Base-by-base conservation (phyloP, 2,113 vertebrate genomes). In the Procavia capensis region DNA sequence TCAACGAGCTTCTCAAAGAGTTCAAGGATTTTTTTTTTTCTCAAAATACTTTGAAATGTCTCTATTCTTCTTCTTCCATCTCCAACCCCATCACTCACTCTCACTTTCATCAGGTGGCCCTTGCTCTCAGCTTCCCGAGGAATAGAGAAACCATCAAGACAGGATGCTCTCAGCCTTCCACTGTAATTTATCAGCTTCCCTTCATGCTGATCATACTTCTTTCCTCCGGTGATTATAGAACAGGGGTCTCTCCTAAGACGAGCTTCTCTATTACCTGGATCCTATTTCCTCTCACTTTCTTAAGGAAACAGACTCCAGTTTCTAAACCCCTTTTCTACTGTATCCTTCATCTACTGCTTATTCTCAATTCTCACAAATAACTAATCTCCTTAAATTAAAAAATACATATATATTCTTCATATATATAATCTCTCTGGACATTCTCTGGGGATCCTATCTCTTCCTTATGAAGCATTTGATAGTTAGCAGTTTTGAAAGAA, bases 91-190 rank as follows among this genome's bases (percentile, higher is more conserved):
- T 90, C 57, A 43, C 4, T 57, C 1, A 45, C 34, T 88, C 14
- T 92, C 59, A 75, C 36, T 92, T 95, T 66, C 19, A 27, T 63
- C 41, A 82, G 36, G 22, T 16, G 29, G 34, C 7, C 7, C 14
- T 88, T 89, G 9, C 45, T 93, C 91, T 91, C 45, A 93, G 19
- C 43, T 81, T 96, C 78, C 43, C 17, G 16, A 94, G 27, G 68
- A n/a, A 94, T 95, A 89, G 19, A 57, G n/a, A 95, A 84, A 6
- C 22, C 59, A 59, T 29, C 85, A 80, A 57, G 75, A 47, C 20
- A 74, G 39, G 94, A 39, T 25, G 41, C 6, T 5, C 17, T 70
- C 59, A 36, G 16, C 88, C 17, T 63, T 22, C 25, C n/a, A n/a
- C 57, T 57, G 41, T 19, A 13, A 31, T 63, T 39, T 88, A 16